phyloP scores from a whole-genome alignment of 2,888 invertebrate genomes.

The Heliconius sara region DNA sequence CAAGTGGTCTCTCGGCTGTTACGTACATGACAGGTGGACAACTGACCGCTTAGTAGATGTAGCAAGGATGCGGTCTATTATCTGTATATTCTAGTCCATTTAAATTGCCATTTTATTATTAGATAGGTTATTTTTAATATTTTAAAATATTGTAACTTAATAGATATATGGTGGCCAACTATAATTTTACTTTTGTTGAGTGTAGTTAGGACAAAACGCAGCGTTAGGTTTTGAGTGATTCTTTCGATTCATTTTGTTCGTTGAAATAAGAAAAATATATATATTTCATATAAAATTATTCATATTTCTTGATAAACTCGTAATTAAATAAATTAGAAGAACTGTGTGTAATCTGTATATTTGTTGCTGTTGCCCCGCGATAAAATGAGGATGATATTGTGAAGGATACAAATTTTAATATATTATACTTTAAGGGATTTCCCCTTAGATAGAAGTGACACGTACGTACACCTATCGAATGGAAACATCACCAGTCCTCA shows the following conservation, averaged over 20 bases:
- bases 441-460: not conserved
- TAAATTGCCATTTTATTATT: not conserved
- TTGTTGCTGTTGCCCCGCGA: not conserved
- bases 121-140: not conserved
- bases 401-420: no score
- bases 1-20: not conserved
- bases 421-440: not conserved
- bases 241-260: not conserved
- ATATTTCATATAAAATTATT: no score
- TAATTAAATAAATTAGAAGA: no score
- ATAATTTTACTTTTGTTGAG: not conserved
- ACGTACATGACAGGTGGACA: slow-evolving; percentile 14
- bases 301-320: no score
- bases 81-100: not conserved
- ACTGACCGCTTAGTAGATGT: slow-evolving; percentile 15
- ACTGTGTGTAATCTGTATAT: not conserved
- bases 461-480: not conserved
- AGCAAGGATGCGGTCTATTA: slow-evolving; percentile 23
- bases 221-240: not conserved
- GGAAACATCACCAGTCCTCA: not conserved
- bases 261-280: not conserved
- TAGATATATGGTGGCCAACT: not conserved
- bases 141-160: not conserved
- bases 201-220: no score
- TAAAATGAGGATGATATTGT: not conserved